Base-by-base conservation (phyloP, 2,113 vertebrate species). In the Lasiurus borealis region DNA sequence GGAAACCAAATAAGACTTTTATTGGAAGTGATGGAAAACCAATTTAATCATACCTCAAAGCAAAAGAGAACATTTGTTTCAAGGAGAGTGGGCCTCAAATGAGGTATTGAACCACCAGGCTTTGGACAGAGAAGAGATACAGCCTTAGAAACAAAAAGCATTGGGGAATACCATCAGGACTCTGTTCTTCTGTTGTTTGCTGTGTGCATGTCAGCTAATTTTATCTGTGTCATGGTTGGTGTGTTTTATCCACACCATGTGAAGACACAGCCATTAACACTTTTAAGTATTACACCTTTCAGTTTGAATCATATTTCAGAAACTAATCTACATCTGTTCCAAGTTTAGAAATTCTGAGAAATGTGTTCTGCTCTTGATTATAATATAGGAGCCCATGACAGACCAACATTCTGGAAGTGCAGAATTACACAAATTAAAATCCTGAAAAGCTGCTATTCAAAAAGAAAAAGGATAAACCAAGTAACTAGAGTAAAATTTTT, bases 311-410 rank as follows among this genome's bases (percentile, higher is more conserved):
- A 2, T 44, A 57, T 69, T 85, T 77, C 36, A 88, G 72, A 93
- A 96, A 75, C 3, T 11, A 88, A 92, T 85, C 8, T 88, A 46
- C 91, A 95, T 85, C 40, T 52, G 15, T 80, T 96, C 6, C 27
- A 59, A 75, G 25, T 59, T 95, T 18, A 90, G 31, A 80, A 76
- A 87, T 86, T 83, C 52, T 84, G 46, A 93, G 25, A 96, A 93
- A 86, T 52, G 5, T 29, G 27, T 91, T 92, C 88, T 89, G 21
- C 19, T 86, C 69, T 40, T 66, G 23, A 91, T 31, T 82, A 83
- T 88, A 64, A 86, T 50, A 4, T 46, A 93, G 31, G 14, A 83
- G 71, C 29, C 27, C 21, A 11, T 11, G 69, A 71, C 50, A 91
- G 29, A 15, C 72, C 29, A 46, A 31, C 16, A 89, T 89, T 71